Evolutionary conservation across 2,797 vertebrate genomes (phyloP), one percentile per base, ranked within the genome.

Genomic region (Kryptolebias ocellatus): DNA sequence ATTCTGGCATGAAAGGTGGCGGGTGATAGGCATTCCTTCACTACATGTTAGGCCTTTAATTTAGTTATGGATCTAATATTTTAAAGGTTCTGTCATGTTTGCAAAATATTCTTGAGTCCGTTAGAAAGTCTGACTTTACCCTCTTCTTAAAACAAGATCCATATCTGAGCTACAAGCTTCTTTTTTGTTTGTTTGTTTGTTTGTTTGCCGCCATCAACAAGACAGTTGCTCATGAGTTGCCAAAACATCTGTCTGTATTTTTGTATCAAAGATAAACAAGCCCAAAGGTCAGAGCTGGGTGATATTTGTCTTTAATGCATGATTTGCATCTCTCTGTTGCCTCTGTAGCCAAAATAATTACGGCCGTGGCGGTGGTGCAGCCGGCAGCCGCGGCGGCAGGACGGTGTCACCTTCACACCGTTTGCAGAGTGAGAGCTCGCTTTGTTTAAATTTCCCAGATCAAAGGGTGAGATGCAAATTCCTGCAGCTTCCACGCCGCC

Each of bases 401-500:
- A 70, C 63, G 34, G 12, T 74, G 65, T 85, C 87, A 91, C 90
- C 89, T 93, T 92, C 89, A 90, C 69, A 72, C 82, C 71, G 68
- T 72, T 86, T 56, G 68, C 80, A 69, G 74, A 82, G 76, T 53
- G 70, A 78, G 83, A 61, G 75, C 76, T 72, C 34, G 79, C 87
- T 90, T 92, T 92, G 88, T 92, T 91, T 87, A 87, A 88, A 89
- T 90, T 85, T 83, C 67, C 55, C 49, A 92, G 85, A 93, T 93
- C 91, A 93, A 92, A 93, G 92, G 76, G 54, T 77, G 80, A 85
- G 76, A 92, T 91, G 88, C 89, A 92, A 93, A 93, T 92, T 91
- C 90, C 81, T 85, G 79, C 75, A 89, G 86, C 90, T 86, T 83
- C 87, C 84, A 79, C 80, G 31, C 75, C 52, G 60, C 74, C 86